These are phyloP conservation scores for Colletes gigas DNA, from an alignment of 1,140 invertebrate species.

Conservation along the genomic window DNA sequence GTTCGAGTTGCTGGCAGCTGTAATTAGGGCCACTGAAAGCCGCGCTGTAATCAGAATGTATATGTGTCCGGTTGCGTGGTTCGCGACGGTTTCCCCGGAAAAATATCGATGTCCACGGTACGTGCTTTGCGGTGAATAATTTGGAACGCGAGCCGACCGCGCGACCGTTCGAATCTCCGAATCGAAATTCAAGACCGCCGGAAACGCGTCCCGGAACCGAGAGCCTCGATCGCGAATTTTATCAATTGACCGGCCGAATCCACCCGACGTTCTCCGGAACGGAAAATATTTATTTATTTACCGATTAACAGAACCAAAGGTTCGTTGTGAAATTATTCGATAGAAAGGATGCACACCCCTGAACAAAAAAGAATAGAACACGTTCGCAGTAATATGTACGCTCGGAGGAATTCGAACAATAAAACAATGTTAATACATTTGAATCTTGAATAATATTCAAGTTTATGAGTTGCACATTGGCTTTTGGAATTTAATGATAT, in stretches of 20 bases:
- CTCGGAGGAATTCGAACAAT: no score
- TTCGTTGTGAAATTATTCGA: no score
- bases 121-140: slow-evolving; percentile 18
- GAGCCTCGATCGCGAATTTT: not conserved
- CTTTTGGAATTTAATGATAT: no score
- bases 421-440: no score
- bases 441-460: no score
- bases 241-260: not conserved
- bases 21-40: slow-evolving; percentile 54
- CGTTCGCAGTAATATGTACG: no score
- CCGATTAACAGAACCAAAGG: no score
- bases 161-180: slow-evolving; percentile 6
- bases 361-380: no score
- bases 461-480: no score
- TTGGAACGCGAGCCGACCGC: not conserved
- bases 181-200: slow-evolving; percentile 14
- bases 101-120: slow-evolving; percentile 7
- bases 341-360: no score
- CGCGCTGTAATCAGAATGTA: slow-evolving; percentile 50
- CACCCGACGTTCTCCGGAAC: no score
- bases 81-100: not conserved
- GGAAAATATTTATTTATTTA: no score
- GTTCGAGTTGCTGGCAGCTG: slow-evolving; percentile 48
- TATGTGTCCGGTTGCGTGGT: slow-evolving; percentile 24
- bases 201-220: not conserved